These are phyloP conservation scores for Athripsodes cinereus DNA, from an alignment of 2,888 invertebrate species.

Conservation along the genomic window DNA sequence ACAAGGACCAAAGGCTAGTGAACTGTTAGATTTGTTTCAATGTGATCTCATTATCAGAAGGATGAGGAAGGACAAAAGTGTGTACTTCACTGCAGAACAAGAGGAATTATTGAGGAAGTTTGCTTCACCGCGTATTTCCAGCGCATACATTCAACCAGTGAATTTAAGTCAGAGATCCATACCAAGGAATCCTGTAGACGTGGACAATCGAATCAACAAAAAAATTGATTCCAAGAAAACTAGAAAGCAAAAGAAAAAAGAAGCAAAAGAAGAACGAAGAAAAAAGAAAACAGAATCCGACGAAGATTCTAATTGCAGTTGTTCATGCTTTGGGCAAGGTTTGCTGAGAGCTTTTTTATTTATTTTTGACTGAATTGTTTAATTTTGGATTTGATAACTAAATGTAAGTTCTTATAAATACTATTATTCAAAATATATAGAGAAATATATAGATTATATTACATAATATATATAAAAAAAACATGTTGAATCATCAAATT, in stretches of 20 bases:
- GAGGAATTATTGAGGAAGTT: slow-evolving; percentile 43
- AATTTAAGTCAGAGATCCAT: slow-evolving; percentile 43
- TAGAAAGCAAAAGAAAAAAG: slow-evolving; percentile 28
- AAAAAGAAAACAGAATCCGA: slow-evolving; percentile 29
- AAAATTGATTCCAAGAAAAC: slow-evolving; percentile 19
- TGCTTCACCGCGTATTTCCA: slow-evolving; percentile 41
- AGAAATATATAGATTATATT: not conserved
- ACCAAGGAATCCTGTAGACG: slow-evolving; percentile 38
- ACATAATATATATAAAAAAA: not conserved
- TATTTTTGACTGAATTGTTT: slow-evolving; percentile 44
- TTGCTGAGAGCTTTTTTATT: slow-evolving; percentile 48
- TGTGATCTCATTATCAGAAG: slow-evolving; percentile 43
- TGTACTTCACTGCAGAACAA: slow-evolving; percentile 45
- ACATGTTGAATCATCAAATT: not conserved
- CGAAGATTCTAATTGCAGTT: slow-evolving; percentile 40
- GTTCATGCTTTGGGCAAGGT: slow-evolving; percentile 47
- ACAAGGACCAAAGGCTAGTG: slow-evolving; percentile 46
- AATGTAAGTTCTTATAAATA: not conserved
- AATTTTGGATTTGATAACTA: not conserved
- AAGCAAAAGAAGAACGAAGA: slow-evolving; percentile 10
- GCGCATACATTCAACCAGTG: slow-evolving; percentile 43
- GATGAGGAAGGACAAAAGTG: slow-evolving; percentile 34
- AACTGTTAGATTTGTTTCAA: slow-evolving; percentile 45
- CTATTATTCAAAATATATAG: not conserved
- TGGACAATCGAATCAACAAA: slow-evolving; percentile 36